Evolutionary conservation across 2,888 invertebrate genomes (phyloP), one percentile per base, ranked within the genome.

Genomic region (Lottia scabra): DNA sequence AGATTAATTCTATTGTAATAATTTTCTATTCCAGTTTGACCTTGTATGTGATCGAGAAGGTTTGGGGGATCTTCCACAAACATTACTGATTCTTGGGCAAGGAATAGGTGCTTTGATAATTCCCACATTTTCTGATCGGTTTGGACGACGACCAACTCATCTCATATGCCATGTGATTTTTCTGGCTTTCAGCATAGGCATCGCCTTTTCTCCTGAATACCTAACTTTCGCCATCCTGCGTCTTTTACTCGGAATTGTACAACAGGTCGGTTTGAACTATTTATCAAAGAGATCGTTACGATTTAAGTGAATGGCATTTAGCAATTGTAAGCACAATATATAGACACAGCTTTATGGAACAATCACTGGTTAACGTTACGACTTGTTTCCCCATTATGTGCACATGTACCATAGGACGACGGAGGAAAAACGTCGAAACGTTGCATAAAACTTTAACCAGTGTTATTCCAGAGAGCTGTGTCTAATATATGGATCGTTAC

Each of bases 1-100:
- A n/a, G 30, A 30, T 5, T 30, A 30, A 30, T 30, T 30, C 3
- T 30, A 30, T 5, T 30, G 5, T 38, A 6, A 38, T 38, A 8
- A 38, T 38, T 38, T 5, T 38, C 3, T 38, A 38, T 38, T 38
- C 1, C 45, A 66, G 66, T 46, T 66, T 44, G 45, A 46, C 10
- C 23, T 66, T 15, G 66, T 66, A 19, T 66, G 66, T 66, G 66
- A 66, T 16, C n/a, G 27, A 66, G 66, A 44, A 44, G 45, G 46
- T 19, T 16, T 66, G 26, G 27, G 26, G 16, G 45, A 46, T 23
- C 45, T 66, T 10, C 45, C 45, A 23, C 66, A 66, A 23, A 66
- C 66, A 10, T 16, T 66, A 38, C 10, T 66, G n/a, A 66, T 66
- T 12, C 45, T 19, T 15, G 66, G 66, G 5, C 66, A 66, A 26